A percentile compares a stretch with the other conserved stretches of the same genome.
Evolutionary conservation across 2,113 vertebrate genomes (phyloP).

Genomic region (Tachysurus fulvidraco): DNA sequence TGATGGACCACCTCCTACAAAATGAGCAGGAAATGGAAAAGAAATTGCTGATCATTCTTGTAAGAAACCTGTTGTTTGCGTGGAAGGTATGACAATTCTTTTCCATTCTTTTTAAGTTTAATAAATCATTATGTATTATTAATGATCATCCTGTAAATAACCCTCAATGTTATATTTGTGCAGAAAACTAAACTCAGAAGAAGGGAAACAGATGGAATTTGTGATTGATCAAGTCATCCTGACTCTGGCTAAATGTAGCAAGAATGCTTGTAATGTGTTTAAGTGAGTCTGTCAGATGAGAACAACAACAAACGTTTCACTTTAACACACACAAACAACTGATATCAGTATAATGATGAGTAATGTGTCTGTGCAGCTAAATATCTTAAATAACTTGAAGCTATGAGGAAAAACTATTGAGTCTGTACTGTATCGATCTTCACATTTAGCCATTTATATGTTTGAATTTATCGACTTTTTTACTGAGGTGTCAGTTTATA

Average conservation of each 20-base stretch:
- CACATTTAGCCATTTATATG: neutral
- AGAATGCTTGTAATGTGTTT: slow-evolving; percentile 46
- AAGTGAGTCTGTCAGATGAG: slow-evolving; percentile 44
- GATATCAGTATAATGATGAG: no score
- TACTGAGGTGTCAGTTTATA: neutral
- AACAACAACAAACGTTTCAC: neutral
- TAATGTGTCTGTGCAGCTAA: neutral
- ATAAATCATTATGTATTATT: neutral
- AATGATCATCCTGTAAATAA: neutral
- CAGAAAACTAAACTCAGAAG: neutral
- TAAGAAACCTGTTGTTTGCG: slow-evolving; percentile 50
- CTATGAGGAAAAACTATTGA: neutral
- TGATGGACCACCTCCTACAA: slow-evolving; percentile 60
- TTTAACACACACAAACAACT: neutral
- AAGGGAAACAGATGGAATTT: slow-evolving; percentile 14
- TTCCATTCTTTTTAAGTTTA: neutral
- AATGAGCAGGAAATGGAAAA: slow-evolving; percentile 47
- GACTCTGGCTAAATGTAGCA: slow-evolving; percentile 52
- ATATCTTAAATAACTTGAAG: neutral
- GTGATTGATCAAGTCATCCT: slow-evolving; percentile 49
- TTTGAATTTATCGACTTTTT: neutral
- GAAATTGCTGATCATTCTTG: slow-evolving; percentile 52
- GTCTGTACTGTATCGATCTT: neutral
- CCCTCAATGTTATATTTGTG: neutral
- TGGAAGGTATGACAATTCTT: slow-evolving; percentile 46